phyloP scores from a whole-genome alignment of 1,140 invertebrate species.

The Drosophila kanapiae region DNA sequence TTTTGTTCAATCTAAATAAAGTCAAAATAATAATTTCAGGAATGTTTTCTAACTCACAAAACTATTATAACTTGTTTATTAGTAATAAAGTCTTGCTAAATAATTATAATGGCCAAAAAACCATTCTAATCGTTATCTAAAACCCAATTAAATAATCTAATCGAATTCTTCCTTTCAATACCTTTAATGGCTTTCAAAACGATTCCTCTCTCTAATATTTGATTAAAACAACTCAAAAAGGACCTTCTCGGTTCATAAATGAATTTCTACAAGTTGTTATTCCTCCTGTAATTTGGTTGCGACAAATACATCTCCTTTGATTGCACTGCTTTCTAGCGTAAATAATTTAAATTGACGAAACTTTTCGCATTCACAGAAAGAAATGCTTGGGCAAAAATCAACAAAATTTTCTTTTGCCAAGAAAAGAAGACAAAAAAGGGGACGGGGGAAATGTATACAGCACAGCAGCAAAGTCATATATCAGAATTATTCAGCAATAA shows the following conservation, averaged over 20 bases:
- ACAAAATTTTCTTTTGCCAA: constrained; percentile 1
- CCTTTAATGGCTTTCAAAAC: neutral
- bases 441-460: constrained; percentile 9
- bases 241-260: neutral
- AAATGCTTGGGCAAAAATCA: constrained; percentile 25
- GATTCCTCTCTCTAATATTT: neutral
- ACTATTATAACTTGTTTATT: neutral
- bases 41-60: neutral
- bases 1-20: neutral
- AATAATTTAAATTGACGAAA: constrained; percentile 41
- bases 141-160: neutral
- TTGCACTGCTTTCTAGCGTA: constrained; percentile 27
- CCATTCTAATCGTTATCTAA: neutral
- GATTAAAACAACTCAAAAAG: neutral
- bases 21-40: neutral
- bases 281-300: constrained; percentile 12
- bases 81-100: neutral
- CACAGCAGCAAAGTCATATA: constrained; percentile 7
- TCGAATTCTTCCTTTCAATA: too few species aligned
- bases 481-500: constrained; percentile 56
- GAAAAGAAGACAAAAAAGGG: neutral
- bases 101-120: neutral
- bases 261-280: neutral
- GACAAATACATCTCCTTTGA: constrained; percentile 22
- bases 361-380: constrained; percentile 24